Evolutionary conservation across 2,888 invertebrate species (phyloP), one percentile per base, ranked within the genome.

Genomic region (Branchellion lobata): DNA sequence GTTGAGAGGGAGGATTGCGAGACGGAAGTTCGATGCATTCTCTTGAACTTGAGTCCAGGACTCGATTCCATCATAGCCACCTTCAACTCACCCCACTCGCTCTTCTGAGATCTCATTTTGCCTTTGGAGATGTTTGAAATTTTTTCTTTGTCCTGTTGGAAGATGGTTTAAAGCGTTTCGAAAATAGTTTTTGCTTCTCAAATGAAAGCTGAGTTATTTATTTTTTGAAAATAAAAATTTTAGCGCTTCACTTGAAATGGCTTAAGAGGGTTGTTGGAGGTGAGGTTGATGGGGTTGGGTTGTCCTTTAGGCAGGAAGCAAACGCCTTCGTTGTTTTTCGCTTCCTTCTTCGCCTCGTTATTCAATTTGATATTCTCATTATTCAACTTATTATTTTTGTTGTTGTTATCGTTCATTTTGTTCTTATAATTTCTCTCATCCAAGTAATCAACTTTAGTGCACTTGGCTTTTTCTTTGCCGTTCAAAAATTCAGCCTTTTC

Each of bases 221-320:
- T n/a, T n/a, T n/a, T n/a, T n/a, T n/a, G n/a, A n/a, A n/a, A n/a
- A n/a, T n/a, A n/a, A n/a, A n/a, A n/a, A n/a, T n/a, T n/a, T n/a
- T n/a, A n/a, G n/a, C n/a, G n/a, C n/a, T n/a, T n/a, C 61, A 57
- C 61, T n/a, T 57, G 8, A n/a, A 57, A 57, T 3, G 8, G 61
- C 61, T 57, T 57, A n/a, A 57, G 61, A 3, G 8, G 61, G 24
- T 57, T 57, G 21, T 57, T 18, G n/a, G 61, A 18, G 24, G 61
- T 57, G 61, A 57, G 61, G 61, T 57, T 57, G 21, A 57, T 57
- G 24, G 61, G 61, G 61, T 57, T 57, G 61, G 8, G 61, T n/a
- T 18, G 8, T 5, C 3, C 24, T n/a, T 57, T 57, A 24, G 61
- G 21, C 3, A 57, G 14, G 11, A 57, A 57, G 14, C 3, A 24